phyloP scores from a whole-genome alignment of 2,888 invertebrate species.

The Xestia xanthographa region DNA sequence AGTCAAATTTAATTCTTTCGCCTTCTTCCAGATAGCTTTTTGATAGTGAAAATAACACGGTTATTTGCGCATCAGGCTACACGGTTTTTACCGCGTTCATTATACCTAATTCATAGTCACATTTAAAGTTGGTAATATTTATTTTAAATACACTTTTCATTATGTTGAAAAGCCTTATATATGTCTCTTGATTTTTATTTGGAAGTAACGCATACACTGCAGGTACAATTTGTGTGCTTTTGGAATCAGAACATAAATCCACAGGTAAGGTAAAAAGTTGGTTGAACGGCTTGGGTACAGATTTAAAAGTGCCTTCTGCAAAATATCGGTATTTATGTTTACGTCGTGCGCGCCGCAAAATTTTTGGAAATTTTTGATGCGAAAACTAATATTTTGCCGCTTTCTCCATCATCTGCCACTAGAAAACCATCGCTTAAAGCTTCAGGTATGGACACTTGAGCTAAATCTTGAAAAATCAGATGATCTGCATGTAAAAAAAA shows the following conservation, averaged over 20 bases:
- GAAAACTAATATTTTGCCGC: too few relatives aligned
- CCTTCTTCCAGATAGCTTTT: too few relatives aligned
- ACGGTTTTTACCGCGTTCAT: constrained; percentile 35
- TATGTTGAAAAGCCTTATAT: constrained; percentile 25
- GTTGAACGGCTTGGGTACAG: constrained; percentile 24
- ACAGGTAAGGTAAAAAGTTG: constrained; percentile 32
- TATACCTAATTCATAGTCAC: constrained; percentile 39
- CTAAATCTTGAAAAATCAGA: too few relatives aligned
- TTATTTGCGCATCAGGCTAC: constrained; percentile 7
- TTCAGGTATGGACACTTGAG: too few relatives aligned
- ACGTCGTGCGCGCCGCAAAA: too few relatives aligned
- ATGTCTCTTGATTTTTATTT: constrained; percentile 29
- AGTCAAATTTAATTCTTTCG: constrained; percentile 9
- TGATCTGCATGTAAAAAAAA: too few relatives aligned
- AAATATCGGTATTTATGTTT: constrained; percentile 10
- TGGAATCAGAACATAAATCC: constrained; percentile 31
- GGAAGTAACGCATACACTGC: constrained; percentile 28
- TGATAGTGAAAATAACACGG: too few relatives aligned
- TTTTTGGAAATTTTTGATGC: too few relatives aligned
- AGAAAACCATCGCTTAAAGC: too few relatives aligned
- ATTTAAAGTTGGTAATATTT: background rate
- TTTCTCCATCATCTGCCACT: too few relatives aligned
- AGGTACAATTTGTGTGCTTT: constrained; percentile 30
- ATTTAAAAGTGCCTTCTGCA: constrained; percentile 35
- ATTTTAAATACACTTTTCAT: too few relatives aligned